A percentile compares a stretch with the other conserved stretches of the same genome.
Evolutionary conservation across 2,888 invertebrate genomes (phyloP).

Genomic region (Drosophila mettleri): DNA sequence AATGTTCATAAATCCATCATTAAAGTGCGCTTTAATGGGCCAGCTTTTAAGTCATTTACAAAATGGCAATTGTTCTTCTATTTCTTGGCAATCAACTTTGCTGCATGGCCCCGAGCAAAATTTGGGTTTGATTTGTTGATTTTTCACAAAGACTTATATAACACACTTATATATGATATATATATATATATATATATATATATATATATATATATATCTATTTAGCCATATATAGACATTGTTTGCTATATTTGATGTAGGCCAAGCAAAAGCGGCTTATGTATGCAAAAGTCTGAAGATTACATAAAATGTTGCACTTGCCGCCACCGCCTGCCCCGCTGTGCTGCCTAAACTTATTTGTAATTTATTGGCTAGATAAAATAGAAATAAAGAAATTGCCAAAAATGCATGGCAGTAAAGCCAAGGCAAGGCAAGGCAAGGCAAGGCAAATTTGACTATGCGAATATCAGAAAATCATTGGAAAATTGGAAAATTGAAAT

Average conservation of each 20-base stretch:
- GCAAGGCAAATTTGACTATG: constrained; percentile 57
- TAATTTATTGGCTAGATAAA: constrained; percentile 74
- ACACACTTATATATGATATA: constrained; percentile 1
- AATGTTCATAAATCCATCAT: constrained; percentile 29
- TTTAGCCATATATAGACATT: no score
- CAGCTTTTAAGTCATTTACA: constrained; percentile 17
- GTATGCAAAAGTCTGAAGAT: constrained; percentile 68
- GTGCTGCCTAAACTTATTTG: constrained; percentile 33
- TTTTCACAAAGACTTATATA: constrained; percentile 53
- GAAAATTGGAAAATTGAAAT: constrained; percentile 61
- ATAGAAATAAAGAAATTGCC: constrained; percentile 69
- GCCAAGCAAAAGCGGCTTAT: constrained; percentile 73
- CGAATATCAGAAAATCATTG: constrained; percentile 64
- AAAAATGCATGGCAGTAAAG: constrained; percentile 51
- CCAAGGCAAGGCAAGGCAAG: constrained; percentile 25
- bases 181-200: not conserved
- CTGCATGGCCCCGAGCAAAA: constrained; percentile 56
- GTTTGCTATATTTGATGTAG: constrained; percentile 49
- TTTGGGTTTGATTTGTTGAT: constrained; percentile 68
- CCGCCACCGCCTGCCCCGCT: not conserved
- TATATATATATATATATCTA: not conserved
- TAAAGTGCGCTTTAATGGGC: constrained; percentile 37
- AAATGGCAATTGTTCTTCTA: constrained; percentile 36
- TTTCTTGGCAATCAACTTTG: constrained; percentile 64
- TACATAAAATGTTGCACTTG: constrained; percentile 58